Percentiles rank a stretch among this genome's conserved stretches.
Evolutionary conservation across 2,888 invertebrate genomes (phyloP).

Genomic region (Oligia fasciuncula): DNA sequence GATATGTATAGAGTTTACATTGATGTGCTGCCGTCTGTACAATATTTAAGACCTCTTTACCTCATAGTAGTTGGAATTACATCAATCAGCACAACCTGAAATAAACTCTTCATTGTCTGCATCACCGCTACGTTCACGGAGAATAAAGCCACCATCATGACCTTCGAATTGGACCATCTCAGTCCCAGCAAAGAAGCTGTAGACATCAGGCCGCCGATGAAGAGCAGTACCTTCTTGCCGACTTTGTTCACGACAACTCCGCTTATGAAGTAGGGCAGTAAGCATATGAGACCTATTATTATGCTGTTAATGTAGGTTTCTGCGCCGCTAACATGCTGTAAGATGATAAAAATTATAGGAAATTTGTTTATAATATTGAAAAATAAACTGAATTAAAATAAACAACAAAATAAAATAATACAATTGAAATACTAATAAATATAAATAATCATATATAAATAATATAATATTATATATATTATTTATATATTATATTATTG

Average conservation of each 20-base stretch:
- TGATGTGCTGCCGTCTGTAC: no score
- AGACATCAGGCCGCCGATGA: constrained; percentile 65
- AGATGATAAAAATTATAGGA: background rate
- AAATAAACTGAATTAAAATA: no score
- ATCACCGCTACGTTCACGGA: constrained; percentile 73
- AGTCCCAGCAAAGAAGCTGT: constrained; percentile 69
- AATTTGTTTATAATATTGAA: no score
- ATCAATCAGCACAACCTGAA: constrained; percentile 73
- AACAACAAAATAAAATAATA: no score
- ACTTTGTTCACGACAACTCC: constrained; percentile 65
- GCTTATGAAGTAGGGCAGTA: constrained; percentile 69
- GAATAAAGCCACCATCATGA: constrained; percentile 75
- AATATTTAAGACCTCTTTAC: constrained; percentile 56
- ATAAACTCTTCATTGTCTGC: constrained; percentile 74
- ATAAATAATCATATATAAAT: no score
- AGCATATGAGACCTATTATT: constrained; percentile 68
- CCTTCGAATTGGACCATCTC: constrained; percentile 74
- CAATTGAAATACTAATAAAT: no score
- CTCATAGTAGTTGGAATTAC: constrained; percentile 77
- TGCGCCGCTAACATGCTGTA: constrained; percentile 58
- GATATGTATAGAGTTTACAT: no score
- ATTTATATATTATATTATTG: no score
- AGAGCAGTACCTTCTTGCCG: constrained; percentile 76
- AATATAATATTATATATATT: no score
- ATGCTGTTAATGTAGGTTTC: constrained; percentile 73